Percentiles rank a stretch among this genome's conserved stretches.
These are phyloP conservation scores for Romanogobio albipinnatus DNA, from an alignment of 2,113 vertebrate species.

Conservation along the genomic window DNA sequence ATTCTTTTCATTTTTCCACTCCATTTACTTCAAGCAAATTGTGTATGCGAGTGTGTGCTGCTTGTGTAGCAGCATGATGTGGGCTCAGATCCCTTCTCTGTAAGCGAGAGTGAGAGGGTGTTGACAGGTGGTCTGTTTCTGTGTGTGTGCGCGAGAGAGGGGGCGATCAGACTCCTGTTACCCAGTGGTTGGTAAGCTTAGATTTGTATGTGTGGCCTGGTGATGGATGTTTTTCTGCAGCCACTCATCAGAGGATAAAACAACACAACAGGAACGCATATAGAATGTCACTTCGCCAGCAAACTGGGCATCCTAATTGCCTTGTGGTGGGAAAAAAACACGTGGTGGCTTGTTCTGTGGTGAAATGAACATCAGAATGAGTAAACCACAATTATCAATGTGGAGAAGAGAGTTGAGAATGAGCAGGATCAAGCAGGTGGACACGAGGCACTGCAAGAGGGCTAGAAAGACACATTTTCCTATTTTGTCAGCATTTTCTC, in stretches of 20 bases:
- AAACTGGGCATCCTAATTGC: slow-evolving; percentile 26
- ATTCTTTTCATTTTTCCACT: slow-evolving; percentile 37
- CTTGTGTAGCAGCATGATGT: slow-evolving; percentile 21
- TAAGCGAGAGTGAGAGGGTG: slow-evolving; percentile 63
- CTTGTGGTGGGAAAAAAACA: slow-evolving; percentile 58
- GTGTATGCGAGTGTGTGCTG: slow-evolving; percentile 8
- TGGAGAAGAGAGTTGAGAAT: neutral
- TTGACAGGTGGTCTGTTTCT: slow-evolving; percentile 64
- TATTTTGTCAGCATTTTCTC: neutral
- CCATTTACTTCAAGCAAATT: neutral
- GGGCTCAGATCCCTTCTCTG: slow-evolving; percentile 45
- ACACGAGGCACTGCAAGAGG: neutral
- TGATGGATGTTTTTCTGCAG: slow-evolving; percentile 70
- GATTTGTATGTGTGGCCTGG: slow-evolving; percentile 38
- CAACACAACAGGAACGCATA: slow-evolving; percentile 49
- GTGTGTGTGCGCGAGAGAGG: neutral
- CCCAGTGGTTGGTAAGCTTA: slow-evolving; percentile 40
- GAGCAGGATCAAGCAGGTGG: neutral
- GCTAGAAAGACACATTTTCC: neutral
- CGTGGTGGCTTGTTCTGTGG: slow-evolving; percentile 47
- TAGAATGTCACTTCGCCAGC: slow-evolving; percentile 60
- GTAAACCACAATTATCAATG: slow-evolving; percentile 1
- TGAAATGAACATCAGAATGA: slow-evolving; percentile 25
- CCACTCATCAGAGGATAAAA: slow-evolving; percentile 36
- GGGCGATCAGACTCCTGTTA: slow-evolving; percentile 5